Conservation (phyloP, 1,140 invertebrate genomes). For the Ridgeia piscesae region DNA sequence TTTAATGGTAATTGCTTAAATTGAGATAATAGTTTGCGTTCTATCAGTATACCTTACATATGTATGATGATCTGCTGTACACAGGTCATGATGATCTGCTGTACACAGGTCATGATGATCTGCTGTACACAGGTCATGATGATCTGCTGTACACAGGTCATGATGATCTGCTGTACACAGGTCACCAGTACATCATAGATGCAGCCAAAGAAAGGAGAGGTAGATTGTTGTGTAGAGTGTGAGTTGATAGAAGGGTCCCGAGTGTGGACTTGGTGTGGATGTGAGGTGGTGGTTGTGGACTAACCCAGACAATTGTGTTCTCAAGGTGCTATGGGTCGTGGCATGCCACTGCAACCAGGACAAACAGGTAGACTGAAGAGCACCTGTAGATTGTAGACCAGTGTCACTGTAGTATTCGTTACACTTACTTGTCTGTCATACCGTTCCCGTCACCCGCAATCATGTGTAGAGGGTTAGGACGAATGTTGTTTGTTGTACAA, state of each 20-base stretch:
- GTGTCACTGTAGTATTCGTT: neutral
- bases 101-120: too few relatives aligned
- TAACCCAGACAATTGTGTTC: slow-evolving; percentile 29
- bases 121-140: too few relatives aligned
- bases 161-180: too few relatives aligned
- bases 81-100: too few relatives aligned
- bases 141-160: too few relatives aligned
- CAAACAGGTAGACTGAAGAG: slow-evolving; percentile 22
- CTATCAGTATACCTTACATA: too few relatives aligned
- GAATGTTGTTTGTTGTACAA: neutral
- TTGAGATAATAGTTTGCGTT: too few relatives aligned
- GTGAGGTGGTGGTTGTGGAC: slow-evolving; percentile 1
- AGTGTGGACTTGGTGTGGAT: neutral
- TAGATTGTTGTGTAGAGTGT: neutral
- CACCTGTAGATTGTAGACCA: neutral
- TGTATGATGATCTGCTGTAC: too few relatives aligned
- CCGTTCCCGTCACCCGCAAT: neutral
- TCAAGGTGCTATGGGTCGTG: slow-evolving; percentile 52
- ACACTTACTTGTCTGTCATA: neutral
- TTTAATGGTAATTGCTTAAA: too few relatives aligned
- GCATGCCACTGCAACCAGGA: slow-evolving; percentile 57
- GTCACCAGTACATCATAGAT: neutral
- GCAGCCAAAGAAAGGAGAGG: neutral
- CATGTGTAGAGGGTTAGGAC: neutral
- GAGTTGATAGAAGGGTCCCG: neutral